Conservation (phyloP, 2,113 vertebrate genomes). For the Caloenas nicobarica region DNA sequence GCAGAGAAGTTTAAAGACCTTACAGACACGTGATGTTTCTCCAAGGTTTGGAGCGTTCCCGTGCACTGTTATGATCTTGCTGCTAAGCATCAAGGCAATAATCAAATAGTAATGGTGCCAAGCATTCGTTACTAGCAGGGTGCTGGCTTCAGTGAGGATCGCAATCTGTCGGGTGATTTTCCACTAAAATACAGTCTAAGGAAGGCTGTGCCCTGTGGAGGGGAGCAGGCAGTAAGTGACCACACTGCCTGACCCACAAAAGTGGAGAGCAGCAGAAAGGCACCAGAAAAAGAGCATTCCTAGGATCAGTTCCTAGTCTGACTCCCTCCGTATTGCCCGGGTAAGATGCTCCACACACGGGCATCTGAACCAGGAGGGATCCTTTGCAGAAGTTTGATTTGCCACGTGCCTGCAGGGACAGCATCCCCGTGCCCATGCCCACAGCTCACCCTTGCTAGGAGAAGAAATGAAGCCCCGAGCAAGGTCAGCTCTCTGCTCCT, state of each 20-base stretch:
- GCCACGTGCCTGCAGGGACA: background rate
- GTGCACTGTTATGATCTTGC: background rate
- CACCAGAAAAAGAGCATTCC: background rate
- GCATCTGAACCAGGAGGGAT: background rate
- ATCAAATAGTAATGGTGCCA: background rate
- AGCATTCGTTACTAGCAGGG: background rate
- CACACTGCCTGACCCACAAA: background rate
- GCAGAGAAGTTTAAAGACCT: background rate
- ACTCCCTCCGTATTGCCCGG: accelerated
- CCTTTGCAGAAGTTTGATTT: background rate
- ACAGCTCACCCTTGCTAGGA: background rate
- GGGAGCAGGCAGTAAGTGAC: background rate
- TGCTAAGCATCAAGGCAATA: background rate
- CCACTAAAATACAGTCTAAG: background rate
- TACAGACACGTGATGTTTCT: background rate
- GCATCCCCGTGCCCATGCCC: background rate
- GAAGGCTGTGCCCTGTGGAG: background rate
- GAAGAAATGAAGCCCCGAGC: background rate
- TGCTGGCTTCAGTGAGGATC: background rate
- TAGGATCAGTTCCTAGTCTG: background rate
- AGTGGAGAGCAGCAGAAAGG: background rate
- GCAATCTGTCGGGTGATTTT: background rate
- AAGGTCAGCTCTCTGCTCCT: background rate
- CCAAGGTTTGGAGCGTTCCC: background rate
- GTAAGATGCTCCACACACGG: accelerated